Conservation (phyloP, 2,888 invertebrate species). For the Octonoba sinensis region DNA sequence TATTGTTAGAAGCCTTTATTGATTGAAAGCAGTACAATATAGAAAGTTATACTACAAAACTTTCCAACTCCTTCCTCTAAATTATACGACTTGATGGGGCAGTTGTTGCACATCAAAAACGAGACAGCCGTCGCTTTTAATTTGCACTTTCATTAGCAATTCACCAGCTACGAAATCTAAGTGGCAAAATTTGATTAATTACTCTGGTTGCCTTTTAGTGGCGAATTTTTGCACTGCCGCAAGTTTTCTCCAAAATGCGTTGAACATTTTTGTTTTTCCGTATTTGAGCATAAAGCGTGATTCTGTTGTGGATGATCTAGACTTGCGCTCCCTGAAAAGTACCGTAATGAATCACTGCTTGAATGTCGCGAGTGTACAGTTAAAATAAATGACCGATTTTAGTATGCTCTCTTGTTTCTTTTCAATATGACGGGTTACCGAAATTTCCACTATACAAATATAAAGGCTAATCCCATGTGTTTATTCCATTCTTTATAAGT, state of each 20-base stretch:
- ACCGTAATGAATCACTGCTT: slow-evolving; percentile 56
- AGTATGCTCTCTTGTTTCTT: slow-evolving; percentile 1
- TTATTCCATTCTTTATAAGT: no score
- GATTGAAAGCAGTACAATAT: no score
- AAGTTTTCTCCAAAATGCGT: slow-evolving; percentile 32
- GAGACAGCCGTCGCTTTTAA: slow-evolving; percentile 5
- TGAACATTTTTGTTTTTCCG: slow-evolving; percentile 49
- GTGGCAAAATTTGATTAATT: slow-evolving; percentile 56
- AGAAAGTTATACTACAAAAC: no score
- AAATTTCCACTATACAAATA: no score
- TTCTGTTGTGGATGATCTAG: neutral
- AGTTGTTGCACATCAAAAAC: no score
- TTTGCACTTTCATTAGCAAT: slow-evolving; percentile 43
- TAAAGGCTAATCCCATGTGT: no score
- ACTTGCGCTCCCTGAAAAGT: slow-evolving; percentile 25
- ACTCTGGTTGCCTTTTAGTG: slow-evolving; percentile 29
- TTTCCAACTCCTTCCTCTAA: no score
- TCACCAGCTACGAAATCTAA: slow-evolving; percentile 2
- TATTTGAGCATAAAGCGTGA: slow-evolving; percentile 16
- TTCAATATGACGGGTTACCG: no score
- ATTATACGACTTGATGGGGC: no score
- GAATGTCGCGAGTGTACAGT: slow-evolving; percentile 11
- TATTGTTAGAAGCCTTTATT: no score
- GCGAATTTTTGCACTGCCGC: slow-evolving; percentile 31
- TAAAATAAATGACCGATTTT: slow-evolving; percentile 46